These are phyloP conservation scores for Whitmania pigra DNA, from an alignment of 1,140 invertebrate genomes.

Conservation along the genomic window DNA sequence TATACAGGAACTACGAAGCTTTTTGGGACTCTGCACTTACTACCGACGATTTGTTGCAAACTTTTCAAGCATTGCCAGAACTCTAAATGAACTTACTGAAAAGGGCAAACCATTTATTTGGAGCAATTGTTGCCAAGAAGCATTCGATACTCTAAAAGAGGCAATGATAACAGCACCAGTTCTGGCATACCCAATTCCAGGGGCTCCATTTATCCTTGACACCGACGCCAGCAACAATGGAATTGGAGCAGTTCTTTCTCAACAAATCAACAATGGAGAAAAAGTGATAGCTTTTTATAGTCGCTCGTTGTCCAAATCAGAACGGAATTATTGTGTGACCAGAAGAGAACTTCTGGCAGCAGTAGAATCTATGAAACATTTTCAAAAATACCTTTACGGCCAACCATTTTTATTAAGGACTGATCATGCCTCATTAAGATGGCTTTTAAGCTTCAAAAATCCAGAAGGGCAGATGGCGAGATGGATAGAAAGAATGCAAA, in stretches of 20 bases:
- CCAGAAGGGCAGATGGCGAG: too few species aligned
- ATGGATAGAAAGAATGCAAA: too few species aligned
- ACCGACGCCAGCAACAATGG: slow-evolving; percentile 34
- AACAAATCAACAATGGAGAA: slow-evolving; percentile 24
- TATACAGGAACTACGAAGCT: slow-evolving; percentile 31
- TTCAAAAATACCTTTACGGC: neutral
- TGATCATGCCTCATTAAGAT: too few species aligned
- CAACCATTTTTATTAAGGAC: neutral
- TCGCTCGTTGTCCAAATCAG: neutral
- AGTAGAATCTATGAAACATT: neutral
- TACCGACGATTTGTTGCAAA: slow-evolving; percentile 31
- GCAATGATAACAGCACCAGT: slow-evolving; percentile 20
- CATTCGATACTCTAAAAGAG: slow-evolving; percentile 23
- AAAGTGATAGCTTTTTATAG: neutral
- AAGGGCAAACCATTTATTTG: neutral
- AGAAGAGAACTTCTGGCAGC: slow-evolving; percentile 25
- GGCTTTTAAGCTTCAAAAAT: too few species aligned
- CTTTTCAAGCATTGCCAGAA: slow-evolving; percentile 27
- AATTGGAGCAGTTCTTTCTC: slow-evolving; percentile 34
- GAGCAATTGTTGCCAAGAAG: slow-evolving; percentile 4
- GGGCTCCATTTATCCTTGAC: slow-evolving; percentile 26
- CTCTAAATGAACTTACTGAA: neutral
- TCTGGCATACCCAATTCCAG: slow-evolving; percentile 20
- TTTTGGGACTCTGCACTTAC: slow-evolving; percentile 32
- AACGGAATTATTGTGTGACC: slow-evolving; percentile 21